phyloP scores from a whole-genome alignment of 2,888 invertebrate genomes.

The Dolichomitus sp. region DNA sequence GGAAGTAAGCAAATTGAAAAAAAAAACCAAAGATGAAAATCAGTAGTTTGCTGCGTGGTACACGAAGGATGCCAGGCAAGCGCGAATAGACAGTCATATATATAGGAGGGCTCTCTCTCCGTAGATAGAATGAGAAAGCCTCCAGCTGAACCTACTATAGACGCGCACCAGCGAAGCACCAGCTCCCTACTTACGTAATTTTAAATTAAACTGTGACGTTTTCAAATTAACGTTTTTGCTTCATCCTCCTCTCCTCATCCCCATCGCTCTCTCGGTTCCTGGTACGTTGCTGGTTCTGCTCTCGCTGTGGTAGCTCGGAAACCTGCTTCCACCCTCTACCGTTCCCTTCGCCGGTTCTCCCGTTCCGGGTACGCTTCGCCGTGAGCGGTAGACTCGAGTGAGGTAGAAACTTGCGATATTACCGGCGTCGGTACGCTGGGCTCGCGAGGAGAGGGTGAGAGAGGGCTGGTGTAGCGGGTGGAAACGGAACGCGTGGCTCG shows the following conservation, averaged over 20 bases:
- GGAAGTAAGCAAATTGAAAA: neutral
- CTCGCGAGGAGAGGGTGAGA: conserved; percentile 42
- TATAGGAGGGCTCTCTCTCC: conserved; percentile 52
- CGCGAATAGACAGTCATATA: conserved; percentile 66
- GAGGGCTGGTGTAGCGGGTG: conserved; percentile 28
- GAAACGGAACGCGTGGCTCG: conserved; percentile 59
- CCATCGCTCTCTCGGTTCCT: conserved; percentile 65
- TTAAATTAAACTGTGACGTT: conserved; percentile 86
- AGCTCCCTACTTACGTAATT: conserved; percentile 79
- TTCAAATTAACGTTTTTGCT: conserved; percentile 86
- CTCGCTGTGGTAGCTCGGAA: conserved; percentile 24
- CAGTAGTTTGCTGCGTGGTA: conserved; percentile 39
- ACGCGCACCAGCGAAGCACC: conserved; percentile 64
- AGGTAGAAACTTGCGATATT: conserved; percentile 85
- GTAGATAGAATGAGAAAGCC: conserved; percentile 62
- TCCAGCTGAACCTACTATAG: conserved; percentile 36
- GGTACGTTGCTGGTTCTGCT: conserved; percentile 53
- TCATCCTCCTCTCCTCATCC: conserved; percentile 66
- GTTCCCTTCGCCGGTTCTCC: conserved; percentile 63
- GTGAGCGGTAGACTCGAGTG: conserved; percentile 75
- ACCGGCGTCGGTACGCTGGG: conserved; percentile 71
- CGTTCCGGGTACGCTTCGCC: conserved; percentile 72
- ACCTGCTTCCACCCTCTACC: conserved; percentile 50
- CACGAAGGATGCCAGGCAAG: conserved; percentile 21
- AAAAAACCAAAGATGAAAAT: conserved; percentile 33